phyloP scores from a whole-genome alignment of 2,113 vertebrate genomes.

The Cyprinodon brontotheroides region DNA sequence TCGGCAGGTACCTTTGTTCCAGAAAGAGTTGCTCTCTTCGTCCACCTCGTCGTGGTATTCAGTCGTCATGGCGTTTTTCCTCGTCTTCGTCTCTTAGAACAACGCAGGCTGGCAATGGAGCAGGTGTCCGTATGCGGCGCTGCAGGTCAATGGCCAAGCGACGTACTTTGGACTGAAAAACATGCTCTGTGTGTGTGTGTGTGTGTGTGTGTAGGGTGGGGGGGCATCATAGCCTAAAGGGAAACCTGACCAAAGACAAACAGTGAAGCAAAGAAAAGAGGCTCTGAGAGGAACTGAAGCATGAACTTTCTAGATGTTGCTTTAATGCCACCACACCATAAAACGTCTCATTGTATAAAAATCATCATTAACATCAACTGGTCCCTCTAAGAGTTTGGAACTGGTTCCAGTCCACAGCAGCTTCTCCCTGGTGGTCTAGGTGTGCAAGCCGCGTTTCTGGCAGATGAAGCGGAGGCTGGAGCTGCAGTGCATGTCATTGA shows the following conservation, averaged over 20 bases:
- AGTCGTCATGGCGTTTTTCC: conserved; percentile 45
- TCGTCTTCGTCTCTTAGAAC: neutral
- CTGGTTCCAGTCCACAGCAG: neutral
- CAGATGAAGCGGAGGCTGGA: conserved; percentile 34
- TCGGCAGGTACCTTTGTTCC: conserved; percentile 51
- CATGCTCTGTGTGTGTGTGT: neutral
- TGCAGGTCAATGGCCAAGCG: conserved; percentile 33
- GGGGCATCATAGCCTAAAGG: too few species aligned
- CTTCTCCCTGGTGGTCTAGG: neutral
- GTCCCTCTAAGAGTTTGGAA: neutral
- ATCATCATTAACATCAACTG: neutral
- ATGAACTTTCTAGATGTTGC: neutral
- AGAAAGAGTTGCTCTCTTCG: conserved; percentile 51
- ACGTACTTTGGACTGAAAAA: conserved; percentile 44
- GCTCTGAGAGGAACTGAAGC: neutral
- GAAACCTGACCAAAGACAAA: neutral
- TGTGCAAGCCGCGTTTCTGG: conserved; percentile 31
- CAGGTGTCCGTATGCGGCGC: conserved; percentile 13
- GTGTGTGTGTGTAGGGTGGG: neutral
- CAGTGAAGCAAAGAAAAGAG: neutral
- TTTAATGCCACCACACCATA: neutral
- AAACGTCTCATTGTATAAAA: neutral
- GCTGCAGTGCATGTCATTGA: conserved; percentile 63
- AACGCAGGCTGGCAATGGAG: neutral
- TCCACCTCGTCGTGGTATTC: conserved; percentile 52